Base-by-base conservation (phyloP, 2,113 vertebrate species). In the Microtus oregoni region DNA sequence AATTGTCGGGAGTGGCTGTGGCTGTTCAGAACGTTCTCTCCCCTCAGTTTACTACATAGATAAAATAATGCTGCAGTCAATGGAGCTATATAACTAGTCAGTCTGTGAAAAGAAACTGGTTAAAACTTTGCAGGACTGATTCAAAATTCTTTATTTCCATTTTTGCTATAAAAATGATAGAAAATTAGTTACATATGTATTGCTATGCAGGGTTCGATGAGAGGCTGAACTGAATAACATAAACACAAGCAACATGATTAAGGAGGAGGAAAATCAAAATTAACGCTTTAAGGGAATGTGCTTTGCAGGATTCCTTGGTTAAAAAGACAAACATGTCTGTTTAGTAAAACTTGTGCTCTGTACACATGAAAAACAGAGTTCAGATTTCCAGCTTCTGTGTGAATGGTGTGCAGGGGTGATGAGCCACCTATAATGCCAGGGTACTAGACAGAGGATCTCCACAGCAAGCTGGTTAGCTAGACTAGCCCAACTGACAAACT, bases 31-130 rank as follows among this genome's bases (percentile, higher is more conserved):
- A 94, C 85, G 86, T 97, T 92, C 77, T 90, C 12, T 90, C 94
- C 95, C 93, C 85, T 91, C 88, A 85, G 75, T 87, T 89, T 52
- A 97, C 70, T 0, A 0, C 22, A 38, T 85, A 86, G 70, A 96
- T 95, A 90, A 97, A 90, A 70, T 17, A 87, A 98, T 98, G 96
- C 97, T 73, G 97, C 95, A 97, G 75, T 91, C 77, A 91, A 44
- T 20, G 41, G 77, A 76, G 30, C 83, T 61, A 90, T 32, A 15
- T 94, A 41, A 88, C 87, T 63, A 70, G 38, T 82, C 55, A 89
- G 24, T 87, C 38, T 76, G 70, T 93, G 89, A 94, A 85, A 2
- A 91, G 9, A 52, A 96, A 86, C 28, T 91, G 92, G 26, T 76
- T 95, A 96, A 95, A 87, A 96, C 82, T 97, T 91, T 91, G 11